A percentile compares a stretch with the other conserved stretches of the same genome.
phyloP scores from a whole-genome alignment of 2,113 vertebrate genomes.

The Holacanthus passer region DNA sequence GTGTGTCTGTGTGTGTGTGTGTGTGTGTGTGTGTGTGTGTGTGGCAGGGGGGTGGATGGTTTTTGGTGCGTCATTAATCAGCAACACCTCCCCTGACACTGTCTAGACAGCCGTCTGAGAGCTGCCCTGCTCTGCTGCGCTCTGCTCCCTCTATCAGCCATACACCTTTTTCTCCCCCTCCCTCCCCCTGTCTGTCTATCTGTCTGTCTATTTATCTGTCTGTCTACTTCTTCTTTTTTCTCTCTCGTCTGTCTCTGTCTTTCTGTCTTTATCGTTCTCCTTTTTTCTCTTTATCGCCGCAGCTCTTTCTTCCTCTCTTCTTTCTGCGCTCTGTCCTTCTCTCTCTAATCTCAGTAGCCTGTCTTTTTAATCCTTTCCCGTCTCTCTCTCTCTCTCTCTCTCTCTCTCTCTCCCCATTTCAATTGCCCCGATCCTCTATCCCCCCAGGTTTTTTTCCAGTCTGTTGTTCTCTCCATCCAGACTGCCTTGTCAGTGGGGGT shows the following conservation, averaged over 20 bases:
- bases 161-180: conserved; percentile 53
- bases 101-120: conserved; percentile 83
- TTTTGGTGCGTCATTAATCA: conserved; percentile 82
- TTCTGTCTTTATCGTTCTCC: conserved; percentile 24
- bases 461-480: conserved; percentile 56
- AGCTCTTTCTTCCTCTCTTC: conserved; percentile 25
- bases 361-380: conserved; percentile 52
- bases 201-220: conserved; percentile 4
- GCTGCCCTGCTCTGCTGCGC: conserved; percentile 76
- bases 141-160: conserved; percentile 70
- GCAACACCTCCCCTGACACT: conserved; percentile 82
- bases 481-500: conserved; percentile 61
- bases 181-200: conserved; percentile 18
- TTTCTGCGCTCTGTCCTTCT: conserved; percentile 38
- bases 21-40: conserved; percentile 1
- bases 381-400: conserved; percentile 48
- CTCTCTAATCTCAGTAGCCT: conserved; percentile 51
- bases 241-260: conserved; percentile 11
- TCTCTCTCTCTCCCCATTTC: conserved; percentile 49
- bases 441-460: conserved; percentile 10
- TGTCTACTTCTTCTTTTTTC: conserved; percentile 10
- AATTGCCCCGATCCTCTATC: conserved; percentile 37
- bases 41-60: conserved; percentile 42
- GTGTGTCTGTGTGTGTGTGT: conserved; percentile 15
- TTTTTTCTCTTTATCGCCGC: conserved; percentile 17